Base-by-base conservation (phyloP, 2,888 invertebrate genomes). In the Trachelus troglodyta region DNA sequence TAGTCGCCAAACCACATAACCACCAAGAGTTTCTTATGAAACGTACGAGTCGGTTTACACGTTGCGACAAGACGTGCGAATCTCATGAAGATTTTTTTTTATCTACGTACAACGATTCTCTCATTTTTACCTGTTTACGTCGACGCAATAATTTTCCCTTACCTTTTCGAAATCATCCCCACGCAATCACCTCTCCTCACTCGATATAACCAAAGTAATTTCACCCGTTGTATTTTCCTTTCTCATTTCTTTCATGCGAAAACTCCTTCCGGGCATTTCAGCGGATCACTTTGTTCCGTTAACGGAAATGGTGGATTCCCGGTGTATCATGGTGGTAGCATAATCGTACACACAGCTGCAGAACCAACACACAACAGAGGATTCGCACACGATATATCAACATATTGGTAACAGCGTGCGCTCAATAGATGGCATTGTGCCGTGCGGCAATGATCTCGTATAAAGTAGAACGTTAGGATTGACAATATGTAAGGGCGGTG, bases 381-480 rank as follows among this genome's bases (percentile, higher is more conserved):
- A 23, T 56, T 56, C 23, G 56, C 56, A 56, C 56, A 56, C 23
- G 23, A 56, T 56, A 56, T 56, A 56, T 56, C 56, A 56, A 23
- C 23, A 56, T 56, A 40, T 23, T 56, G 56, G 56, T 56, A 23
- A 56, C 56, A 56, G 23, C 56, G 23, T 56, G 56, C 6, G 56
- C 56, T 56, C 56, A 23, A 56, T 56, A 56, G 71, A 71, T 33
- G 71, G 33, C 71, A 71, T 71, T 71, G 71, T 71, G 71, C 12
- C 31, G 31, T 1, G 12, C 71, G 71, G 23, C 12, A 71, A 71
- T 71, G 71, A 71, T 71, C 71, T 71, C 71, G 31, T 71, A 34
- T 12, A 11, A 71, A 71, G 33, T 71, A 31, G 33, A 71, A 31
- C 71, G 31, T 71, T 34, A 71, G 12, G 71, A 71, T 71, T 34